These are phyloP conservation scores for Boulengeromyrus knoepffleri DNA, from an alignment of 2,113 vertebrate genomes.

Conservation along the genomic window DNA sequence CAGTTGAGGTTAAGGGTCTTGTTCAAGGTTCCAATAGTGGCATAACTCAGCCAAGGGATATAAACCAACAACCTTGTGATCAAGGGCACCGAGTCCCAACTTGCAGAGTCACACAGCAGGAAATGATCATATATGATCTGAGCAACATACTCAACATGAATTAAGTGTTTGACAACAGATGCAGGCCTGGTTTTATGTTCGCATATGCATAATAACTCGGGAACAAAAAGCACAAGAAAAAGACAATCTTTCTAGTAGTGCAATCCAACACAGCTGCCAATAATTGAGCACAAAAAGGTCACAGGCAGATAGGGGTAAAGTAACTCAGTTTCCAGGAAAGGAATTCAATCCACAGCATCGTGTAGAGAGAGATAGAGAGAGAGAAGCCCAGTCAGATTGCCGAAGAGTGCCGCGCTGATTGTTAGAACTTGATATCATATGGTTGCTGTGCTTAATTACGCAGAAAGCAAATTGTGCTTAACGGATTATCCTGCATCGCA, in stretches of 20 bases:
- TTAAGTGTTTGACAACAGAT: not conserved
- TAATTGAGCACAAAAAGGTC: not conserved
- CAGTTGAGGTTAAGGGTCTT: not conserved
- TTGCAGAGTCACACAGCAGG: not conserved
- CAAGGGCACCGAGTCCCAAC: not conserved
- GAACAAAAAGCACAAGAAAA: not conserved
- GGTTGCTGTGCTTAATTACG: constrained; percentile 34
- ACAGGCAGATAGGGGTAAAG: not conserved
- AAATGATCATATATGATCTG: not conserved
- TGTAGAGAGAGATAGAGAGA: not conserved
- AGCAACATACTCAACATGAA: not conserved
- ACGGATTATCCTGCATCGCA: constrained; percentile 34
- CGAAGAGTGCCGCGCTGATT: not conserved
- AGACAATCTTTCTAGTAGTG: not conserved
- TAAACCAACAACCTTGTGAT: not conserved
- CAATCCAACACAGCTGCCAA: not conserved
- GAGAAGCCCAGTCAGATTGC: not conserved
- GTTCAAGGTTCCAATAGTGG: not conserved
- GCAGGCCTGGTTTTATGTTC: not conserved
- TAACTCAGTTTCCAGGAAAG: not conserved
- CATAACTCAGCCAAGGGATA: not conserved
- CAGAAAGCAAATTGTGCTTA: constrained; percentile 38
- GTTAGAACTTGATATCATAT: constrained; percentile 2
- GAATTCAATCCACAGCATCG: not conserved
- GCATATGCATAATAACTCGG: not conserved